Evolutionary conservation across 2,797 vertebrate species (phyloP), one percentile per base, ranked within the genome.

Genomic region (Siniperca obscura): DNA sequence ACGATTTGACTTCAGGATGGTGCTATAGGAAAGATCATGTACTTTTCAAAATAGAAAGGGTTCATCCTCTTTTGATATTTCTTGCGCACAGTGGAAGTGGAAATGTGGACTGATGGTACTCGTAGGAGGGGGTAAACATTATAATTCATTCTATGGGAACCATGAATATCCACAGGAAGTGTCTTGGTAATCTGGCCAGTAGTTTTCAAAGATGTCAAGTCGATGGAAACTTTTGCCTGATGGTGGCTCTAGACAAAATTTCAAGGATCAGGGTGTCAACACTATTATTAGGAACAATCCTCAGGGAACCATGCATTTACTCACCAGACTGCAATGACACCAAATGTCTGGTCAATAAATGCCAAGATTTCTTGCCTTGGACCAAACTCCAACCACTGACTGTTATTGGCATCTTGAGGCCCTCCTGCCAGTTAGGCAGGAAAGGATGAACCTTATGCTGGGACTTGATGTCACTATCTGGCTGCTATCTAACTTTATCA

Each of bases 401-500:
- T 42, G 36, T 7, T 36, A 36, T 36, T 36, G 40, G 11, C 40
- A 42, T 42, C 40, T 12, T 36, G 36, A 36, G 36, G 36, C 36
- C 36, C 36, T 36, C 36, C 36, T 36, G 36, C 38, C 2, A n/a
- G 34, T 13, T 12, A 1, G 25, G 34, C 42, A 17, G 40, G 6
- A 38, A 16, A 62, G 7, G 30, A 56, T 17, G 12, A 42, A 62
- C 22, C 40, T 38, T 34, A 59, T 22, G 27, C 7, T 62, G 2
- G 17, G 14, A 69, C 52, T 22, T 67, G 38, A 22, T 61, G 25
- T 61, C 40, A 16, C 25, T 9, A 5, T 21, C 48, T 64, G 38
- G 76, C 69, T 73, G 25, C 48, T 65, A n/a, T 85, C 8, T 55
- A 70, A 67, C 66, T 36, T 67, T 0, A 56, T 75, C 34, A 50